These are phyloP conservation scores for Alviniconcha strummeri DNA, from an alignment of 2,888 invertebrate genomes.

Conservation along the genomic window DNA sequence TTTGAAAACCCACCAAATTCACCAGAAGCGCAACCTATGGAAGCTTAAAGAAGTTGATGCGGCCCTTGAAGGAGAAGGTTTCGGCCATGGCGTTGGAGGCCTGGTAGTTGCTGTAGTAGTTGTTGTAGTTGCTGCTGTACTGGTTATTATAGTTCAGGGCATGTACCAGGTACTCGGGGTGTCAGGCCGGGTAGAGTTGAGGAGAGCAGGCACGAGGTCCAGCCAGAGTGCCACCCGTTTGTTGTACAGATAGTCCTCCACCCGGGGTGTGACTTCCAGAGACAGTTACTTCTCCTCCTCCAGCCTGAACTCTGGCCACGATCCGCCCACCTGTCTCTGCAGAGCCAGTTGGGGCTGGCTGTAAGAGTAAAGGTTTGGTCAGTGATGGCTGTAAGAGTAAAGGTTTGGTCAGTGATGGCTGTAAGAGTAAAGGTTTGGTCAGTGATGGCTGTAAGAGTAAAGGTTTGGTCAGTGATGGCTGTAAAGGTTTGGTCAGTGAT, in stretches of 20 bases:
- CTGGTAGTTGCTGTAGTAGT: no score
- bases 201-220: conserved; percentile 16
- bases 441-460: no score
- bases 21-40: neutral
- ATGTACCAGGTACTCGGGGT: neutral
- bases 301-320: conserved; percentile 8
- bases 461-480: no score
- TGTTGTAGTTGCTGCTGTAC: neutral
- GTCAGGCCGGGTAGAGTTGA: conserved; percentile 15
- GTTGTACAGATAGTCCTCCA: conserved; percentile 18
- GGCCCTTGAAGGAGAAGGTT: neutral
- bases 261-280: conserved; percentile 4
- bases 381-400: no score
- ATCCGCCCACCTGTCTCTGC: neutral
- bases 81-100: neutral
- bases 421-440: no score
- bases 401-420: no score
- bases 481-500: no score
- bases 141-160: neutral
- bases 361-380: no score
- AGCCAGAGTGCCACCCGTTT: conserved; percentile 24
- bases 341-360: no score
- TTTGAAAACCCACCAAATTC: no score
- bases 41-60: conserved; percentile 1
- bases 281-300: neutral